Conservation (phyloP, 2,113 vertebrate genomes). For the Crotalus viridis region DNA sequence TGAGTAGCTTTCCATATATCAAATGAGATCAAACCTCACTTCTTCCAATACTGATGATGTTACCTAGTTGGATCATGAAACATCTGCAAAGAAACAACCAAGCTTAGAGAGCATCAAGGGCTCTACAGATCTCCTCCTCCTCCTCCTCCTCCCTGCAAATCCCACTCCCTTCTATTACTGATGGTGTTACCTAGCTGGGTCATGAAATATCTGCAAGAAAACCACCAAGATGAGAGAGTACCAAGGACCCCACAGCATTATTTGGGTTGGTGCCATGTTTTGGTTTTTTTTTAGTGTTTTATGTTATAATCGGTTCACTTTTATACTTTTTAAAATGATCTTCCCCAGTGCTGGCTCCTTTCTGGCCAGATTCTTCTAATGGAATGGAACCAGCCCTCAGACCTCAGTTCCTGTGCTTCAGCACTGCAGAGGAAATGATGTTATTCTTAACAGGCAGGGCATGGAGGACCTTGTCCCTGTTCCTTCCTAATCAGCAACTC, state of each 20-base stretch:
- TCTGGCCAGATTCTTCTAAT: not conserved
- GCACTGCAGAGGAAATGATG: not conserved
- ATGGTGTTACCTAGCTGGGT: too few relatives aligned
- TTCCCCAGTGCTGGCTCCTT: not conserved
- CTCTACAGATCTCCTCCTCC: too few relatives aligned
- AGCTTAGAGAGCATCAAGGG: too few relatives aligned
- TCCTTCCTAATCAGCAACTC: not conserved
- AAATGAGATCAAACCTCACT: not conserved
- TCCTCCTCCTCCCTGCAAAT: too few relatives aligned
- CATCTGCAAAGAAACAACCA: too few relatives aligned
- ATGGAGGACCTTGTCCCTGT: not conserved
- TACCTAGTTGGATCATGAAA: not conserved
- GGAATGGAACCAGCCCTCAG: not conserved
- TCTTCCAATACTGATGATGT: not conserved
- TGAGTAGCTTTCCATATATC: not conserved
- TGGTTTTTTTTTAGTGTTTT: not conserved
- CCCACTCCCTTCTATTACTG: too few relatives aligned
- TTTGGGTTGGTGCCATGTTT: not conserved
- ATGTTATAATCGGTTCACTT: not conserved
- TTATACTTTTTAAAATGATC: not conserved
- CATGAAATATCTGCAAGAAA: not conserved
- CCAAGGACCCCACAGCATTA: not conserved
- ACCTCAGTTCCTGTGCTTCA: not conserved
- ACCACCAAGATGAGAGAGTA: not conserved
- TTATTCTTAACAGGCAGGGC: not conserved